A percentile compares a stretch with the other conserved stretches of the same genome.
Conservation (phyloP, 2,113 vertebrate species). For the Anseranas semipalmata region DNA sequence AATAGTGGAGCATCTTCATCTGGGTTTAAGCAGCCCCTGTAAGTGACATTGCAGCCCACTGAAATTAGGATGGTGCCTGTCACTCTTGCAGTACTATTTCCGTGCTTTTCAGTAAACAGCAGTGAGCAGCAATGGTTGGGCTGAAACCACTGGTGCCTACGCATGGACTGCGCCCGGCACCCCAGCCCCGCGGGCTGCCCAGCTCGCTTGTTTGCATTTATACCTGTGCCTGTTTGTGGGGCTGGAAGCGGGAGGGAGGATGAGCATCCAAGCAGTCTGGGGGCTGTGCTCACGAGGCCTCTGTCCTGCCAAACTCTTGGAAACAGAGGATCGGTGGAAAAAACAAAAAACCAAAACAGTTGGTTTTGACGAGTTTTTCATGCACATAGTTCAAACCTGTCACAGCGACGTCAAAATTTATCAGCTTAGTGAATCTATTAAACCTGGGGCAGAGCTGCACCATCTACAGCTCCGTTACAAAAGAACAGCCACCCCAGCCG, state of each 20-base stretch:
- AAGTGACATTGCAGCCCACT: rapidly evolving
- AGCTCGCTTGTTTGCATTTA: background rate
- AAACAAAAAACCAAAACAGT: background rate
- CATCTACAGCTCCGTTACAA: background rate
- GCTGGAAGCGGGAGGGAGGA: background rate
- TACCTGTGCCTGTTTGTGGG: background rate
- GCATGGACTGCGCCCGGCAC: background rate
- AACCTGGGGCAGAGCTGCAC: background rate
- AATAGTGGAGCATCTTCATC: background rate
- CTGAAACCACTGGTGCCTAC: too few relatives aligned
- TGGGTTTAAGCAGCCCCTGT: background rate
- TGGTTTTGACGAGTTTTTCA: background rate
- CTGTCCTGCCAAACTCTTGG: background rate
- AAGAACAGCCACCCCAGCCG: background rate
- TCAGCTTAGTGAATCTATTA: background rate
- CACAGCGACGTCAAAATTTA: background rate
- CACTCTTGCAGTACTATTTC: background rate
- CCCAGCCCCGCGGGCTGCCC: background rate
- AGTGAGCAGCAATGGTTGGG: background rate
- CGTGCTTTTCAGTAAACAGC: background rate
- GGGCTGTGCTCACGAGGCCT: background rate
- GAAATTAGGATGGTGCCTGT: background rate
- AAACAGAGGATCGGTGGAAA: background rate
- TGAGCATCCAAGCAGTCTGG: background rate
- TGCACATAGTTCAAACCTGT: background rate